Evolutionary conservation across 1,140 invertebrate species (phyloP).

Genomic region (Campoletis sonorensis): DNA sequence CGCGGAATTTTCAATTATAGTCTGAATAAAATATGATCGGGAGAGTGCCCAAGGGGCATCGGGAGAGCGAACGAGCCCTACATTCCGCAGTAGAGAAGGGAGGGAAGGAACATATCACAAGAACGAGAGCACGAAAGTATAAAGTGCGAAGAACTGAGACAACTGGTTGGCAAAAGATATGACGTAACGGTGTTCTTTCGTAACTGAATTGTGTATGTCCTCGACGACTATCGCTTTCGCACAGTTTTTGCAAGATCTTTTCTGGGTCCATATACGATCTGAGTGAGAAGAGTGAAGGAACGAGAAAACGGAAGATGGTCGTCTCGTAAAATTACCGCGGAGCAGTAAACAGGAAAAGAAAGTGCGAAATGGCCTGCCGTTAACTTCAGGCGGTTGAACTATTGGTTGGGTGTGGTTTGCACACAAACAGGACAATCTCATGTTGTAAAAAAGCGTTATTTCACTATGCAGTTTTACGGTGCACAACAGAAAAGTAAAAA

Average conservation of each 20-base stretch:
- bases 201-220: slow-evolving; percentile 65
- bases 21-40: slow-evolving; percentile 67
- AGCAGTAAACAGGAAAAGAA: slow-evolving; percentile 53
- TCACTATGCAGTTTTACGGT: not conserved
- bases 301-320: slow-evolving; percentile 31
- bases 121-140: slow-evolving; percentile 3
- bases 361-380: slow-evolving; percentile 50
- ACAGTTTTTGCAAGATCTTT: slow-evolving; percentile 45
- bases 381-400: slow-evolving; percentile 45
- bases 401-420: slow-evolving; percentile 15
- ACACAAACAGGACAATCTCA: slow-evolving; percentile 23
- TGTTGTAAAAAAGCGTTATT: slow-evolving; percentile 15
- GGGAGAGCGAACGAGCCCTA: not conserved
- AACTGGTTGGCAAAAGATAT: slow-evolving; percentile 56
- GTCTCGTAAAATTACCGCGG: slow-evolving; percentile 59
- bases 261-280: slow-evolving; percentile 6
- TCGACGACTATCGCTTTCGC: slow-evolving; percentile 26
- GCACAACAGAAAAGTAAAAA: slow-evolving; percentile 11
- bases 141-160: slow-evolving; percentile 35
- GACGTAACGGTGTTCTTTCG: slow-evolving; percentile 60
- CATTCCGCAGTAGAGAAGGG: not conserved
- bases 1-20: slow-evolving; percentile 70
- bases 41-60: slow-evolving; percentile 34
- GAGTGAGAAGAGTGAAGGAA: slow-evolving; percentile 22
- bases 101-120: slow-evolving; percentile 22